Percentiles rank a stretch among this genome's conserved stretches.
phyloP scores from a whole-genome alignment of 1,140 invertebrate species.

The Diachasmimorpha longicaudata region DNA sequence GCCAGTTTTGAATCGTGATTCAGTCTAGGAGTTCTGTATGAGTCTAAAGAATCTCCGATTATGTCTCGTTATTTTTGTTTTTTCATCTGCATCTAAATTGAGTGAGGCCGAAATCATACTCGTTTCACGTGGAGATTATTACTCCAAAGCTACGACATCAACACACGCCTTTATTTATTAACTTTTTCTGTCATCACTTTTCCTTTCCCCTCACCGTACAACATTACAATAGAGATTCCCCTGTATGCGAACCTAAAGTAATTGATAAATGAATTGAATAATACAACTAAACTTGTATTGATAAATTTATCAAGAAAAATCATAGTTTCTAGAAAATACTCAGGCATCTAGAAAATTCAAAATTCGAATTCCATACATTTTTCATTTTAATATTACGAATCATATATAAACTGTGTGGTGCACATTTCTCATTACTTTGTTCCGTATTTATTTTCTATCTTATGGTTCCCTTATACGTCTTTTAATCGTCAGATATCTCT shows the following conservation, averaged over 20 bases:
- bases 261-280: not conserved
- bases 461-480: not conserved
- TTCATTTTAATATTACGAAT: not conserved
- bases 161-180: not conserved
- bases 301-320: not conserved
- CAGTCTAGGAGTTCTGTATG: constrained; percentile 16
- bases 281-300: not conserved
- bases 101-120: constrained; percentile 21
- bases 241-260: not conserved
- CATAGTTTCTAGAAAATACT: not conserved
- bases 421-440: not conserved
- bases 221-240: not conserved
- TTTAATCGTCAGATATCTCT: not conserved
- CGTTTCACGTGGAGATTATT: not conserved
- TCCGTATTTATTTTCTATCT: constrained; percentile 1
- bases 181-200: not conserved
- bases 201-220: not conserved
- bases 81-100: not conserved
- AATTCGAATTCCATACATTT: not conserved
- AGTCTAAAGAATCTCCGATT: not conserved
- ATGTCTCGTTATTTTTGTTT: constrained; percentile 1
- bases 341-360: not conserved
- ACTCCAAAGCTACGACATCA: constrained; percentile 8
- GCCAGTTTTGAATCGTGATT: not conserved
- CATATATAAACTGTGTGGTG: constrained; percentile 8